phyloP scores from a whole-genome alignment of 2,797 vertebrate species.

The Gallinago solitaria region DNA sequence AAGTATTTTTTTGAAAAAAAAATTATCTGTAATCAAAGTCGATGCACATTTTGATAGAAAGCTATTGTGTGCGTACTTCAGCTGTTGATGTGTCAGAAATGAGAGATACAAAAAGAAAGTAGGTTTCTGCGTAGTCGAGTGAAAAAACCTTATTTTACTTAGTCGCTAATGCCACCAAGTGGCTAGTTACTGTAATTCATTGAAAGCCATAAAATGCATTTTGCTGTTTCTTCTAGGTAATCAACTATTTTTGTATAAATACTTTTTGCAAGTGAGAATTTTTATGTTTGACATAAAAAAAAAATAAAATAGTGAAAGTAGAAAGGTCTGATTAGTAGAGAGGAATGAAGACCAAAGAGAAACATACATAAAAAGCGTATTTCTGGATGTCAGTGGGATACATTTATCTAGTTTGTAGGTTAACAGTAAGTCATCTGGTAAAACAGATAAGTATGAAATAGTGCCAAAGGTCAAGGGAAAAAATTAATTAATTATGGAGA shows the following conservation, averaged over 20 bases:
- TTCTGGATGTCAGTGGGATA: not conserved
- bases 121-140: not conserved
- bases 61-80: fast-evolving
- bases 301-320: not conserved
- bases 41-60: not conserved
- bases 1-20: not conserved
- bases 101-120: not conserved
- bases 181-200: not conserved
- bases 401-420: not conserved
- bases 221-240: not conserved
- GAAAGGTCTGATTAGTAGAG: not conserved
- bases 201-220: not conserved
- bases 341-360: not conserved
- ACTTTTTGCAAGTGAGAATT: not conserved
- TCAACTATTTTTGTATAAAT: not conserved
- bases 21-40: too few species aligned
- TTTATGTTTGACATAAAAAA: not conserved
- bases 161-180: constrained; percentile 40
- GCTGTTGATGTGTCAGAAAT: not conserved
- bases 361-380: not conserved
- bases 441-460: not conserved
- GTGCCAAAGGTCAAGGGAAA: not conserved
- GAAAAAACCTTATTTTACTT: not conserved
- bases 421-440: not conserved
- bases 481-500: not conserved